Evolutionary conservation across 92 coral and sea anemone genomes (phyloP).

Genomic region (Blastomussa wellsi): DNA sequence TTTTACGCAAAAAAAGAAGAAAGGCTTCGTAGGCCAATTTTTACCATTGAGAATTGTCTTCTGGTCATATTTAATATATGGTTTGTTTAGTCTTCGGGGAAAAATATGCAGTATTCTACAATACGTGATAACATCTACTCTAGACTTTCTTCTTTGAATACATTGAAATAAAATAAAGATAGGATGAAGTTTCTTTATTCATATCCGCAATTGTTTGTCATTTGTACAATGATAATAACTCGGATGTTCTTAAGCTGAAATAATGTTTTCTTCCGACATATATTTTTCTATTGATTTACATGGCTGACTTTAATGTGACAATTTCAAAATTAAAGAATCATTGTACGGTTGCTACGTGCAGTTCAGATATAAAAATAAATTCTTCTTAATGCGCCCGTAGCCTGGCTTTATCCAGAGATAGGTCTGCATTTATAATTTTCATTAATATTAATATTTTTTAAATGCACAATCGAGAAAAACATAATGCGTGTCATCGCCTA

Average conservation of each 20-base stretch:
- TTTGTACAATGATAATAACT: background rate
- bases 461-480: background rate
- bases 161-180: background rate
- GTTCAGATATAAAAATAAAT: background rate
- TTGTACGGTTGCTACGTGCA: background rate
- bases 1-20: background rate
- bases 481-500: background rate
- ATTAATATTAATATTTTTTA: background rate
- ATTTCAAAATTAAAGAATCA: background rate
- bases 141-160: background rate
- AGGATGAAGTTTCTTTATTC: background rate
- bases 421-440: background rate
- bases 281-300: constrained; percentile 9
- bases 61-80: background rate
- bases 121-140: background rate
- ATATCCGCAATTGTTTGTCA: background rate
- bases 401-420: background rate
- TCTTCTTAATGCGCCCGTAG: background rate
- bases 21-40: background rate
- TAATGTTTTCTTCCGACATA: background rate
- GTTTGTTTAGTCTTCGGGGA: background rate
- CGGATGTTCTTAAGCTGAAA: background rate
- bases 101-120: background rate
- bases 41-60: background rate
- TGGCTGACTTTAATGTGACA: background rate